A percentile compares a stretch with the other conserved stretches of the same genome.
Conservation (phyloP, 2,113 vertebrate genomes). For the Hyla sarda region DNA sequence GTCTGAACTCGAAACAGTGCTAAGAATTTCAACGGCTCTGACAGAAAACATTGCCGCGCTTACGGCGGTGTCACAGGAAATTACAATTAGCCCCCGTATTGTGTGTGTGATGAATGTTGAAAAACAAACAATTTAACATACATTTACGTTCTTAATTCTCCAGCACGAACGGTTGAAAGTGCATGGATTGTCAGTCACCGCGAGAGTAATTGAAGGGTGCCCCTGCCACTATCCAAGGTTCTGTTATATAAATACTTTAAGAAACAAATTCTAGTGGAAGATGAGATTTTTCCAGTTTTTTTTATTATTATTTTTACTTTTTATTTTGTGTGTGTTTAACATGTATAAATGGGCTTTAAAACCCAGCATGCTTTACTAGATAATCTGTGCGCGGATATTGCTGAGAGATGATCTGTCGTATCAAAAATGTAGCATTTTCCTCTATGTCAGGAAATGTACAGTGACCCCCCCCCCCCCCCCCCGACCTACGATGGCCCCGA, state of each 20-base stretch:
- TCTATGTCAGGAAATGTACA: too few relatives aligned
- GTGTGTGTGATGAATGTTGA: background rate
- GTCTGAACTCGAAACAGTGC: conserved; percentile 49
- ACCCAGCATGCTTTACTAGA: background rate
- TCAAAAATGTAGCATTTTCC: too few relatives aligned
- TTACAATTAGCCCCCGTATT: background rate
- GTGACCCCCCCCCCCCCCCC: too few relatives aligned
- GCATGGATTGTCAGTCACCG: conserved; percentile 11
- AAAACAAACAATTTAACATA: conserved; percentile 55
- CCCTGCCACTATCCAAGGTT: background rate
- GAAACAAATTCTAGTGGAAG: background rate
- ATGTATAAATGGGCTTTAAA: background rate
- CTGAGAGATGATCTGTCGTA: too few relatives aligned
- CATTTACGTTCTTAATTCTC: conserved; percentile 20
- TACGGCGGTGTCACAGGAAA: background rate
- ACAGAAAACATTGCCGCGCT: conserved; percentile 36
- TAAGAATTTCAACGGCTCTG: background rate
- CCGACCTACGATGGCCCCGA: too few relatives aligned
- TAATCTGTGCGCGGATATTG: too few relatives aligned
- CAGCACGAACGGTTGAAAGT: conserved; percentile 9
- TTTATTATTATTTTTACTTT: background rate
- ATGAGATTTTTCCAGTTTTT: background rate
- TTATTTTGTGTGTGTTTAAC: background rate
- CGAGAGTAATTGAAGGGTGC: background rate
- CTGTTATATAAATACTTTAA: background rate